phyloP scores from a whole-genome alignment of 1,140 invertebrate species.

The Euura lappo region DNA sequence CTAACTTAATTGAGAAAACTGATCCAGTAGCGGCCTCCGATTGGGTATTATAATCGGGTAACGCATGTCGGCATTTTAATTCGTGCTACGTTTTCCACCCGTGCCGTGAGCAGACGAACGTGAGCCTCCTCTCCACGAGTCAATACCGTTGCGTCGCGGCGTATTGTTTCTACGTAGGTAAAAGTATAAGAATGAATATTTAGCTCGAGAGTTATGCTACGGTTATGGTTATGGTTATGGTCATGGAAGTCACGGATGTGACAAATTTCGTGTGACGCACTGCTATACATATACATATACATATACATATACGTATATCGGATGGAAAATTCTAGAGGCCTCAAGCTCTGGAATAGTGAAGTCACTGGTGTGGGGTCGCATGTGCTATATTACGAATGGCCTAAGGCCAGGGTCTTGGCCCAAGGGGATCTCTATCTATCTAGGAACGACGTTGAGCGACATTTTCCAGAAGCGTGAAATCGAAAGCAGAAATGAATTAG shows the following conservation, averaged over 20 bases:
- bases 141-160: too few relatives aligned
- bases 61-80: background rate
- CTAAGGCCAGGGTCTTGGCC: background rate
- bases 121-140: background rate
- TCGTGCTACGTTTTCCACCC: background rate
- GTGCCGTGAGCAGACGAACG: background rate
- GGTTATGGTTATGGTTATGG: background rate
- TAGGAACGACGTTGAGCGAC: background rate
- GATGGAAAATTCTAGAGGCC: background rate
- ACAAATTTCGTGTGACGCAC: background rate
- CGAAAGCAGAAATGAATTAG: background rate
- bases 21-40: background rate
- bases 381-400: background rate
- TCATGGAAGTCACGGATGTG: background rate
- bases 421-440: background rate
- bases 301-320: background rate
- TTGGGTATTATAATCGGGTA: background rate
- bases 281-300: too few relatives aligned
- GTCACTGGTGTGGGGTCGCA: background rate
- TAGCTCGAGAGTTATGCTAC: too few relatives aligned
- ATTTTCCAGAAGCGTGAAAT: slow-evolving; percentile 4
- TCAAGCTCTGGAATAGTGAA: background rate
- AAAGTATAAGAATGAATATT: too few relatives aligned
- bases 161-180: too few relatives aligned
- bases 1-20: background rate